These are phyloP conservation scores for Brachionus rubens DNA, from an alignment of 1,140 invertebrate genomes.

Conservation along the genomic window DNA sequence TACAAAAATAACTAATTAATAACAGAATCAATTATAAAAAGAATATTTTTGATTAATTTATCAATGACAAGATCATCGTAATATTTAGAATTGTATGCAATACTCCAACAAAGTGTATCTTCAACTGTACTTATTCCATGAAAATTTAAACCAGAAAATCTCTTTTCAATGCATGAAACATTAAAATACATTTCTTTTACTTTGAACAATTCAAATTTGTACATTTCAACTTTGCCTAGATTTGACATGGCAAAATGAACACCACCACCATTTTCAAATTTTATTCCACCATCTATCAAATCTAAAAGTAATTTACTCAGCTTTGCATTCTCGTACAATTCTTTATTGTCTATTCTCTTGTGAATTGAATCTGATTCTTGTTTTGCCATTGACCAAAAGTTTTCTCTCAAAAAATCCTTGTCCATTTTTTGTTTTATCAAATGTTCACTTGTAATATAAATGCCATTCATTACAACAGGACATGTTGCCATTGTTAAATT, in stretches of 20 bases:
- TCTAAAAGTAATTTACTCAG: not conserved
- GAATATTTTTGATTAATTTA: not conserved
- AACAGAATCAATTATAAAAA: constrained; percentile 4
- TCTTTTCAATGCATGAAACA: not conserved
- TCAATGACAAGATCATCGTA: not conserved
- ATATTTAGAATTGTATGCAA: constrained; percentile 10
- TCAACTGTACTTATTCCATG: constrained; percentile 9
- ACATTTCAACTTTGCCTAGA: not conserved
- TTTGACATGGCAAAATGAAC: constrained; percentile 13
- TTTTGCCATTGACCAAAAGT: constrained; percentile 15
- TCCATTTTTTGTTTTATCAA: not conserved
- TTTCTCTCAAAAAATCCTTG: not conserved
- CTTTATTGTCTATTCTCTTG: not conserved
- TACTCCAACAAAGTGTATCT: constrained; percentile 19
- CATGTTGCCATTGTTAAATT: not conserved
- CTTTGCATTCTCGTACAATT: not conserved
- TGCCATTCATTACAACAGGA: not conserved
- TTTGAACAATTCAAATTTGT: constrained; percentile 5
- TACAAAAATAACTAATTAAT: too few species aligned
- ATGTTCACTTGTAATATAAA: not conserved
- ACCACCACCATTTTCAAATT: constrained; percentile 24
- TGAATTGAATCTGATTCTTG: constrained; percentile 4
- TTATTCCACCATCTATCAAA: not conserved
- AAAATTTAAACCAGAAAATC: not conserved
- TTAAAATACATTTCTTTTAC: constrained; percentile 4